phyloP scores from a whole-genome alignment of 2,888 invertebrate genomes.

The Phortica okadai region DNA sequence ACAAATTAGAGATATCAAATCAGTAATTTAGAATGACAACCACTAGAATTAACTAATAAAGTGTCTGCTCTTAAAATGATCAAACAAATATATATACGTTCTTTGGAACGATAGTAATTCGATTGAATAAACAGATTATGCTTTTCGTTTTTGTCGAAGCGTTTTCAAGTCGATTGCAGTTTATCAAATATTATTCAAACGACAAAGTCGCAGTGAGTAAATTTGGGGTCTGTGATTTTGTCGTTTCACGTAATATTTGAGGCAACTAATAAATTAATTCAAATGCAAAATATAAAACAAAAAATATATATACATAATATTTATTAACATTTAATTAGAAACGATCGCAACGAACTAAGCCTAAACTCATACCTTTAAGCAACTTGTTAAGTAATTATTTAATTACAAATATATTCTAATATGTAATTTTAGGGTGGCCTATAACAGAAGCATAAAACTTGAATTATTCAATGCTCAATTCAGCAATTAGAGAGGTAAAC shows the following conservation, averaged over 20 bases:
- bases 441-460: conserved; percentile 28
- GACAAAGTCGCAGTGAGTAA: conserved; percentile 57
- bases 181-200: conserved; percentile 56
- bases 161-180: conserved; percentile 21
- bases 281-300: conserved; percentile 17
- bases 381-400: conserved; percentile 24
- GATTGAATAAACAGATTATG: background rate
- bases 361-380: conserved; percentile 20
- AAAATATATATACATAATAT: conserved; percentile 23
- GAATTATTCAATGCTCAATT: conserved; percentile 28
- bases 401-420: conserved; percentile 24
- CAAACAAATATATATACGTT: background rate
- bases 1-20: background rate
- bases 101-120: background rate
- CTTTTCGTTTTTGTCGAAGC: background rate
- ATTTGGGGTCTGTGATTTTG: conserved; percentile 66
- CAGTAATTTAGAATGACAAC: background rate
- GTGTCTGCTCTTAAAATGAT: conserved; percentile 8
- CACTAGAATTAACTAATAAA: background rate
- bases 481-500: background rate
- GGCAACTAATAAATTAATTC: conserved; percentile 22
- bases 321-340: conserved; percentile 9
- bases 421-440: conserved; percentile 47
- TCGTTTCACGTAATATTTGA: conserved; percentile 54
- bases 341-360: conserved; percentile 28